These are phyloP conservation scores for Drosophila merina DNA, from an alignment of 2,888 invertebrate genomes.

Conservation along the genomic window DNA sequence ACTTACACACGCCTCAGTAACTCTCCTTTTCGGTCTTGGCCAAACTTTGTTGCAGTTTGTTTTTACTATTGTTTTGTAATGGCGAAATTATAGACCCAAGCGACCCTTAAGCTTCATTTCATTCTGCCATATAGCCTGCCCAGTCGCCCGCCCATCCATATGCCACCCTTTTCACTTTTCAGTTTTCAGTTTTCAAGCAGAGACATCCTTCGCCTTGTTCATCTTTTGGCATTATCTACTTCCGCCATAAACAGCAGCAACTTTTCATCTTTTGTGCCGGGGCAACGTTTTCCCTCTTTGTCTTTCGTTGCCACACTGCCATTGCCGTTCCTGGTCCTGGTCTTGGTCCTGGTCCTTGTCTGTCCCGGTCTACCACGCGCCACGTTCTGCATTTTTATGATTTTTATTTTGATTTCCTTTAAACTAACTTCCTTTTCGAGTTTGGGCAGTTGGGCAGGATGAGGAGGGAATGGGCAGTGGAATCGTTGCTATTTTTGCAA, in stretches of 20 bases:
- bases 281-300: conserved; percentile 54
- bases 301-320: conserved; percentile 34
- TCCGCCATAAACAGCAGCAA: conserved; percentile 78
- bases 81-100: conserved; percentile 78
- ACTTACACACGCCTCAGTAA: conserved; percentile 56
- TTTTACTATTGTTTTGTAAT: conserved; percentile 79
- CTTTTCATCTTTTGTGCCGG: conserved; percentile 78
- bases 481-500: conserved; percentile 78
- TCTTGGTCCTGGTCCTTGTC: conserved; percentile 2
- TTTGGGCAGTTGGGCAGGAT: neutral
- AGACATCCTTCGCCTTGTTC: conserved; percentile 64
- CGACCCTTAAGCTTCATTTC: conserved; percentile 70
- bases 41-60: conserved; percentile 73
- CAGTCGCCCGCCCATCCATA: neutral
- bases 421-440: conserved; percentile 67
- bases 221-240: conserved; percentile 77
- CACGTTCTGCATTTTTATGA: conserved; percentile 78
- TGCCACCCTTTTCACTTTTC: conserved; percentile 4
- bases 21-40: conserved; percentile 15
- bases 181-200: conserved; percentile 22
- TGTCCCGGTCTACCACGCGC: conserved; percentile 54
- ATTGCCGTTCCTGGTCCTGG: neutral
- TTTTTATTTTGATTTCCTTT: conserved; percentile 80
- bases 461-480: conserved; percentile 21
- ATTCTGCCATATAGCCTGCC: conserved; percentile 26